Conservation (phyloP, 2,888 invertebrate species). For the Litoditis marina region DNA sequence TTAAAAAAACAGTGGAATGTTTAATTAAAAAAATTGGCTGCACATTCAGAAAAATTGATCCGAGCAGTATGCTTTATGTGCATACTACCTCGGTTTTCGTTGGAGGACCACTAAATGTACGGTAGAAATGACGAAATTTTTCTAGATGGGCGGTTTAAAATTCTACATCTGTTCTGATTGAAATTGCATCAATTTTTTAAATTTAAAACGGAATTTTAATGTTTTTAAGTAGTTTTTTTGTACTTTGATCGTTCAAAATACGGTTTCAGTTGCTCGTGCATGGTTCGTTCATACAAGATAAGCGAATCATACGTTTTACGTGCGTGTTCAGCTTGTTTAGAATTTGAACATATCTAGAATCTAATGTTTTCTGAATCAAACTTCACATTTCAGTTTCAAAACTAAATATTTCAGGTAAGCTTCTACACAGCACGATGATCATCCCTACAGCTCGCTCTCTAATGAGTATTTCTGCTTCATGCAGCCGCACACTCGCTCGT, state of each 20-base stretch:
- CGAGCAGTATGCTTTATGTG: too few relatives aligned
- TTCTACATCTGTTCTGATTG: background rate
- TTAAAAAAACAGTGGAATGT: too few relatives aligned
- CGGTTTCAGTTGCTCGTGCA: background rate
- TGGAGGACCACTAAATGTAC: too few relatives aligned
- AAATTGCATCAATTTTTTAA: background rate
- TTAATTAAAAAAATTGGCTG: too few relatives aligned
- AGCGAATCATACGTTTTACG: too few relatives aligned
- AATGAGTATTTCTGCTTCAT: background rate
- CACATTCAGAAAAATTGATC: too few relatives aligned
- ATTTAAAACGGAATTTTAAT: background rate
- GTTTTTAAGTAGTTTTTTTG: background rate
- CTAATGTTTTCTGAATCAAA: too few relatives aligned
- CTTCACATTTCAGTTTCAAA: background rate
- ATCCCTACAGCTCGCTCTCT: conserved; percentile 4
- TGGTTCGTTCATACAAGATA: too few relatives aligned
- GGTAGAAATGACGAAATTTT: conserved; percentile 1
- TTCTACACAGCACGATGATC: too few relatives aligned
- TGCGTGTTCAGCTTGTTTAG: too few relatives aligned
- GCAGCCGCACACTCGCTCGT: background rate
- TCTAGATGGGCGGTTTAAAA: conserved; percentile 4
- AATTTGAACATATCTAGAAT: too few relatives aligned
- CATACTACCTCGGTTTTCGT: too few relatives aligned
- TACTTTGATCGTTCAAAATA: background rate
- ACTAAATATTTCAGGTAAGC: conserved; percentile 1